Evolutionary conservation across 2,888 invertebrate species (phyloP), one percentile per base, ranked within the genome.

Genomic region (Xestia rhomboidea): DNA sequence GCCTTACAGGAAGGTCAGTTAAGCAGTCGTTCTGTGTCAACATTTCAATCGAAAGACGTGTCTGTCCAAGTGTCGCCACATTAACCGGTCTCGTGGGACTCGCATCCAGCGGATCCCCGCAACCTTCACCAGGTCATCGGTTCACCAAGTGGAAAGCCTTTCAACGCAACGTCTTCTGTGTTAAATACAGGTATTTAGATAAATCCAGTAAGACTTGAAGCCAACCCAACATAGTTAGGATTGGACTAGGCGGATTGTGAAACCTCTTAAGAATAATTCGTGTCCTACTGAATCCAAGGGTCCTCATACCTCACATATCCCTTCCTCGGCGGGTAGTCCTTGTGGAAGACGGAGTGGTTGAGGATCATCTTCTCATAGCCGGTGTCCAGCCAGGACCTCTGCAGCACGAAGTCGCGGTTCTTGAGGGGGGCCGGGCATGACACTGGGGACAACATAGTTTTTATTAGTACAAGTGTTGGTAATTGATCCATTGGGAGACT

Each of bases 351-450:
- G 49, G 99, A 99, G 96, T 99, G 99, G 95, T 99, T 99, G 88
- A 99, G 97, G 92, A 99, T 98, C 95, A 98, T 97, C 96, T 98
- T 98, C 95, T 99, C 99, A 79, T 97, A 95, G 44, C 98, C 98
- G 68, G 98, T 98, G 94, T 99, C 99, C 86, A 99, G 96, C 99
- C 99, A 99, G 30, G 99, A 99, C 87, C 99, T 97, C 97, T 99
- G 99, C 89, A 99, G 97, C 70, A 99, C 98, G 96, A 99, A 99
- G 95, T 99, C 99, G 83, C 99, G 97, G 95, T 99, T 99, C 96
- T 98, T 98, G 92, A 99, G 97, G 2, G 99, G 99, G 41, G 98
- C 97, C 62, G 99, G 98, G 91, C 98, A 98, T 71, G 98, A 98
- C 97, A 99, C 99, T 99, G 95, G 0, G 67, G 41, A 75, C 30